These are phyloP conservation scores for Lagria hirta DNA, from an alignment of 2,888 invertebrate species.

Conservation along the genomic window DNA sequence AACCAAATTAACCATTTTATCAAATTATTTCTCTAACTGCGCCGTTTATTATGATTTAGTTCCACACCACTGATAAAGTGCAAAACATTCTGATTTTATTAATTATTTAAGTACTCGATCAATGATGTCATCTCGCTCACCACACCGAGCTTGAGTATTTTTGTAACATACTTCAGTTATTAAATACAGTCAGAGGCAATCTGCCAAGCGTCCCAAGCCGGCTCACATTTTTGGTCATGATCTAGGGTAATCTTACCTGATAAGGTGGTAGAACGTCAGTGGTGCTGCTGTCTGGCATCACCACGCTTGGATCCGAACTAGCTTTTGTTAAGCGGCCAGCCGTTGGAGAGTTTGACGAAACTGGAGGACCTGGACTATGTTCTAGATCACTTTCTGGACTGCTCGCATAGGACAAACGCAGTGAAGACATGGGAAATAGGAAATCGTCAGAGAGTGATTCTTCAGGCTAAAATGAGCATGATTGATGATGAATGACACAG, in stretches of 20 bases:
- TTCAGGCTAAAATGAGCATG: slow-evolving; percentile 72
- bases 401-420: slow-evolving; percentile 92
- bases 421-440: slow-evolving; percentile 96
- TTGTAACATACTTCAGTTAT: too few relatives aligned
- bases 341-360: slow-evolving; percentile 56
- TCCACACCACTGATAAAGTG: too few relatives aligned
- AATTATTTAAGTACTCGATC: too few relatives aligned
- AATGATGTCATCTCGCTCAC: too few relatives aligned
- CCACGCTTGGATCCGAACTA: slow-evolving; percentile 93
- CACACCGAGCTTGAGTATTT: too few relatives aligned
- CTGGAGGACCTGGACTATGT: slow-evolving; percentile 73
- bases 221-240: slow-evolving; percentile 1
- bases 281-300: slow-evolving; percentile 82
- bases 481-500: slow-evolving; percentile 30
- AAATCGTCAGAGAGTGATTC: slow-evolving; percentile 97
- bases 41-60: too few relatives aligned
- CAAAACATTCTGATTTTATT: too few relatives aligned
- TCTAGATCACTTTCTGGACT: slow-evolving; percentile 96
- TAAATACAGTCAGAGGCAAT: too few relatives aligned
- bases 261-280: slow-evolving; percentile 83
- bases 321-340: slow-evolving; percentile 66
- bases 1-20: too few relatives aligned
- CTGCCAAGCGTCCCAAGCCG: too few relatives aligned
- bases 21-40: slow-evolving; percentile 2
- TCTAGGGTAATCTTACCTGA: slow-evolving; percentile 61